Base-by-base conservation (phyloP, 1,140 invertebrate genomes). In the Formica selysi region DNA sequence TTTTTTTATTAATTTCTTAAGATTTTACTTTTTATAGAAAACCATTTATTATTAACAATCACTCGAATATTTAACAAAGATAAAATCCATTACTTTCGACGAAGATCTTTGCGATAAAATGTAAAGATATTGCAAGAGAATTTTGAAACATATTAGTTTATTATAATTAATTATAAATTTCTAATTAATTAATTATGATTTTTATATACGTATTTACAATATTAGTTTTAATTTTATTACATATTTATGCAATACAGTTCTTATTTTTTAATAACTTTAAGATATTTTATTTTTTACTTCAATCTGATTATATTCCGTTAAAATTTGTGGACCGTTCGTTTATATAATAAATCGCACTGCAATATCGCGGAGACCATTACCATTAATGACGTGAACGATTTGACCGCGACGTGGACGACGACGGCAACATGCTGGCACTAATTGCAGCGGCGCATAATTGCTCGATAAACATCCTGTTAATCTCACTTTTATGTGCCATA, bases 381-480 rank as follows among this genome's bases (percentile, higher is more conserved):
- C 22, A 81, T 70, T 51, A 48, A 71, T 51, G 51, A 78, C 54
- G 71, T 38, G 71, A 78, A 83, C 68, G 67, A 74, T 83, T 85
- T 61, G 84, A 78, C 62, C 67, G 44, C 76, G 88, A 90, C 76
- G 88, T 36, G 70, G 85, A 90, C 85, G 71, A 74, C 73, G 86
- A 73, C 76, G 81, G 76, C 80, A 81, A 70, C 79, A 86, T 87
- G 89, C 68, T 88, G 91, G 54, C 86, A 91, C 91, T 94, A 93
- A 93, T 93, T 94, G 92, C 91, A 71, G 73, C 74, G 76, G 70
- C 86, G 88, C 85, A 90, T 95, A 94, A 95, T 94, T 94, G 93
- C 92, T 95, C 91, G 94, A 95, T 95, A 94, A 95, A 94, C 93
- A 95, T 95, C 93, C 92, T 92, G 93, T 93, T 94, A 94, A 94